Evolutionary conservation across 2,797 vertebrate genomes (phyloP), one percentile per base, ranked within the genome.

Genomic region (Sciurus carolinensis): DNA sequence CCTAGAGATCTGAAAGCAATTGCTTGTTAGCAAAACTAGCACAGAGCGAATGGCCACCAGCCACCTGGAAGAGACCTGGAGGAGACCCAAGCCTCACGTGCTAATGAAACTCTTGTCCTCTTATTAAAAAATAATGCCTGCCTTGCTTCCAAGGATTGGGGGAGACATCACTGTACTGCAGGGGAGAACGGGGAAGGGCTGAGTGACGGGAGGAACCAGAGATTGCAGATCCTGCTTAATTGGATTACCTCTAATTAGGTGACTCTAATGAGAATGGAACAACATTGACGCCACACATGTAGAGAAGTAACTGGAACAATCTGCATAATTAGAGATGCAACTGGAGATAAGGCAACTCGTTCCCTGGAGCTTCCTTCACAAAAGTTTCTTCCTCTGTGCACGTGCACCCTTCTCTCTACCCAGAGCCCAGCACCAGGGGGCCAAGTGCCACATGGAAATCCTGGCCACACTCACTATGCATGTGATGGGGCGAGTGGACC

Each of bases 211-310:
- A 59, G 42, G 82, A 88, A 88, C 42, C 17, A 10, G 28, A 5
- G 69, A 79, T 91, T 92, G 72, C 73, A 95, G 89, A 85, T 77
- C n/a, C 7, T 26, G 54, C 39, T 96, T 97, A 94, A 97, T 44
- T 91, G 91, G 91, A 97, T 96, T 95, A 95, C 33, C 66, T 95
- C 84, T 97, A 92, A 93, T 97, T 92, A 96, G 44, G 79, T 33
- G 87, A 92, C 47, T 88, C 84, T 94, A 92, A 90, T 83, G 96
- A 94, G 81, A 91, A 96, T 7, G 64, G 59, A 94, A 72, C 69
- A 90, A 88, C 44, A 36, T 5, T 7, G 50, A 85, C 0, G 7
- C 79, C 52, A n/a, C 10, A 24, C 77, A 30, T 24, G 12, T 33
- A 83, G 57, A 22, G 28, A 95, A 94, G 69, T 52, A 76, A 82